A percentile compares a stretch with the other conserved stretches of the same genome.
These are phyloP conservation scores for Morus bassanus DNA, from an alignment of 2,797 vertebrate genomes.

Conservation along the genomic window DNA sequence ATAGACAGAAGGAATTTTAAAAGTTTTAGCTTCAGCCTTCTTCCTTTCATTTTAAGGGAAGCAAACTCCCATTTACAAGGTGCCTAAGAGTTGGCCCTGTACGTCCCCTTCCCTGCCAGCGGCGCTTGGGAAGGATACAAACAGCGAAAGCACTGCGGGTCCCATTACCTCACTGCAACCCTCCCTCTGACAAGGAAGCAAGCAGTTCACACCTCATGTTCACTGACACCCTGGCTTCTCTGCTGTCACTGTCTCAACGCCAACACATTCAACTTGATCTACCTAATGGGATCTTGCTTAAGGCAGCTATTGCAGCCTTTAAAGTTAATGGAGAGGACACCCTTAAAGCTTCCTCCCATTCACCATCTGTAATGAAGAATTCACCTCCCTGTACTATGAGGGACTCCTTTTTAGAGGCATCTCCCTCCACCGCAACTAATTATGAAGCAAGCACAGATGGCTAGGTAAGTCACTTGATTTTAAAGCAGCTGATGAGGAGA, in stretches of 20 bases:
- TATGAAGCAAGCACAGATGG: not conserved
- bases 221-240: not conserved
- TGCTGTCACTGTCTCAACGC: not conserved
- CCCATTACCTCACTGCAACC: not conserved
- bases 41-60: not conserved
- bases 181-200: not conserved
- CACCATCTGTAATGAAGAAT: not conserved
- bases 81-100: not conserved
- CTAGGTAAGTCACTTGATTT: not conserved
- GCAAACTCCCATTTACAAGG: not conserved
- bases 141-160: not conserved
- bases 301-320: not conserved
- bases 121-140: not conserved
- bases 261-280: not conserved
- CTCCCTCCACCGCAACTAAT: not conserved
- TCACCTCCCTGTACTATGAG: not conserved
- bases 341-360: not conserved
- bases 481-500: not conserved
- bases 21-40: not conserved
- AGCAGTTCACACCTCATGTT: not conserved
- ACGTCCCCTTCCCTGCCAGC: not conserved
- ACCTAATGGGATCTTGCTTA: accelerated
- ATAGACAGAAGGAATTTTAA: not conserved
- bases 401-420: not conserved
- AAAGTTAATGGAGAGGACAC: not conserved